phyloP scores from a whole-genome alignment of 2,888 invertebrate genomes.

The Lepidochrysops patricia region DNA sequence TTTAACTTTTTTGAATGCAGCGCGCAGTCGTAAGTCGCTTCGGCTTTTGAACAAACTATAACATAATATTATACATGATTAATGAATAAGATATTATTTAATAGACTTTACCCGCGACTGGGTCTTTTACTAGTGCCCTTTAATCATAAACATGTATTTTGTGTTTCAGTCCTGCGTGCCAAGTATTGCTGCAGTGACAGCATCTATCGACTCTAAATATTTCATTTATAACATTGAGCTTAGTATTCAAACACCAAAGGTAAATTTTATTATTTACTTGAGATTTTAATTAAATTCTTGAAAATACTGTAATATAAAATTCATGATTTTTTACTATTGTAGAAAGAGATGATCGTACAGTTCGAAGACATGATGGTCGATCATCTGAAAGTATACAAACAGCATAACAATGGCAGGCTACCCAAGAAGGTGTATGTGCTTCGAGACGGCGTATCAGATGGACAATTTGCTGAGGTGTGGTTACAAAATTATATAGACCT shows the following conservation, averaged over 20 bases:
- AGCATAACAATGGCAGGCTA: conserved; percentile 56
- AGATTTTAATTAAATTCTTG: not conserved
- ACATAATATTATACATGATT: too few species aligned
- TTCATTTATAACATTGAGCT: conserved; percentile 84
- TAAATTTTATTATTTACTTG: conserved; percentile 23
- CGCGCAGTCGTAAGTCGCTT: too few species aligned
- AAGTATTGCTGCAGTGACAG: conserved; percentile 84
- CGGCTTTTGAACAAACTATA: too few species aligned
- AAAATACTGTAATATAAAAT: not conserved
- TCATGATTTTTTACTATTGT: conserved; percentile 21
- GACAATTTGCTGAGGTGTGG: conserved; percentile 80
- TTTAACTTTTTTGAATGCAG: too few species aligned
- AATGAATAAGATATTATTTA: too few species aligned
- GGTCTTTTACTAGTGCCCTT: too few species aligned
- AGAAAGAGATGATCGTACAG: conserved; percentile 83
- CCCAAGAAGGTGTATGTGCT: conserved; percentile 83
- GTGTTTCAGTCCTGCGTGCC: conserved; percentile 60
- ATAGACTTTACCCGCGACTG: too few species aligned
- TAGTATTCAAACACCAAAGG: conserved; percentile 82
- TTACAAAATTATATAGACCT: conserved; percentile 12
- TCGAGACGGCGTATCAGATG: conserved; percentile 92
- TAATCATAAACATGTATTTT: too few species aligned
- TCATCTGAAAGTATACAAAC: conserved; percentile 76
- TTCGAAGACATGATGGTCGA: conserved; percentile 79
- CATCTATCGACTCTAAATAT: conserved; percentile 80